Evolutionary conservation across 37 sponge, comb jelly and placozoan genomes (phyloP).

Genomic region (Sycon ciliatum): DNA sequence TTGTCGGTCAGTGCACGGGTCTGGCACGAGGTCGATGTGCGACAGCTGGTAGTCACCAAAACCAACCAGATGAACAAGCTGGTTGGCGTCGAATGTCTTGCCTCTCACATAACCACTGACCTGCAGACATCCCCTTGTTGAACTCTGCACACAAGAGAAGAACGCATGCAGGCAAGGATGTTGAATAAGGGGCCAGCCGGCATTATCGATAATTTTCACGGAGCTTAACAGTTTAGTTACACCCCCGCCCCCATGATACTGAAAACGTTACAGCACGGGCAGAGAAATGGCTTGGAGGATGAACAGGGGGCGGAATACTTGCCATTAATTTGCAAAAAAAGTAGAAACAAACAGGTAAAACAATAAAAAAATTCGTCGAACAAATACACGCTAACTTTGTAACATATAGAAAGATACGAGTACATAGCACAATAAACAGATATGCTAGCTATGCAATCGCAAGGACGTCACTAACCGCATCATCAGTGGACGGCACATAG

Average conservation of each 20-base stretch:
- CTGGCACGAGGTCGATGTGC: slow-evolving; percentile 50
- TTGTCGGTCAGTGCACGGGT: slow-evolving; percentile 19
- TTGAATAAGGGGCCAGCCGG: too few species aligned
- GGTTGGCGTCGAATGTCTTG: slow-evolving; percentile 57
- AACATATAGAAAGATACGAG: not conserved
- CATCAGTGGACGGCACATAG: slow-evolving; percentile 21
- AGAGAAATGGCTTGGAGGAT: too few species aligned
- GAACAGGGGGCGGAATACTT: too few species aligned
- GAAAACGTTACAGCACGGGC: too few species aligned
- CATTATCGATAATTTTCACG: too few species aligned
- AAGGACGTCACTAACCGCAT: not conserved
- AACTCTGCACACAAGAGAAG: not conserved
- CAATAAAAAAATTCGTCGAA: too few species aligned
- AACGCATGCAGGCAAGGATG: too few species aligned
- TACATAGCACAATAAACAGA: slow-evolving; percentile 2
- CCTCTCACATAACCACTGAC: slow-evolving; percentile 86
- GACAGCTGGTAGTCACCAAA: slow-evolving; percentile 65
- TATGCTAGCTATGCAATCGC: not conserved
- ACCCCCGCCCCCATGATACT: too few species aligned
- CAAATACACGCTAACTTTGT: slow-evolving; percentile 48
- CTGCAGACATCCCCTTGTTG: too few species aligned
- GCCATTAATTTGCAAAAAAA: too few species aligned
- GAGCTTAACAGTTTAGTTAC: too few species aligned
- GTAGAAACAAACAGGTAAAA: too few species aligned
- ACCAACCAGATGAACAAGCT: slow-evolving; percentile 66